Conservation (phyloP, 2,113 vertebrate species). For the Mixornis gularis region DNA sequence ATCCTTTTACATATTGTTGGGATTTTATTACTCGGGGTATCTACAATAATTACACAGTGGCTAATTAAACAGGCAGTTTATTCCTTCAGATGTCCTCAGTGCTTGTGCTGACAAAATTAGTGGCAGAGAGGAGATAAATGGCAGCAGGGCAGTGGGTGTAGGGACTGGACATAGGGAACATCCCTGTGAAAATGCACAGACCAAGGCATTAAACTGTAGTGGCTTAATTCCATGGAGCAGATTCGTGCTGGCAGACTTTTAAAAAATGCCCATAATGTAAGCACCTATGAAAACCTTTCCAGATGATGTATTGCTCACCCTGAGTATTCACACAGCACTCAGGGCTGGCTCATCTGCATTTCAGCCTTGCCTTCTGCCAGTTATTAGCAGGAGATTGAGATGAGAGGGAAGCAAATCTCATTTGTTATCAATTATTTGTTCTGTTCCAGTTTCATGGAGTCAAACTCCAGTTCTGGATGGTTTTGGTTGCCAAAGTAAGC, state of each 20-base stretch:
- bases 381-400: not conserved
- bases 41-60: not conserved
- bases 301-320: not conserved
- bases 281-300: slow-evolving; percentile 20
- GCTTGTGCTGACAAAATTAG: not conserved
- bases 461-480: not conserved
- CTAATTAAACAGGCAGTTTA: slow-evolving; percentile 13
- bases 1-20: not conserved
- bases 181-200: not conserved
- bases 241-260: not conserved
- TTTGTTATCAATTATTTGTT: slow-evolving; percentile 49
- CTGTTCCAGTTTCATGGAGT: not conserved
- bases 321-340: not conserved
- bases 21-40: not conserved
- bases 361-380: not conserved
- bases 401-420: not conserved
- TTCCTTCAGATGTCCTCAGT: not conserved
- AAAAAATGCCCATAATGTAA: not conserved
- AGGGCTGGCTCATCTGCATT: not conserved
- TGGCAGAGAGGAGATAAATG: not conserved
- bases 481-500: not conserved
- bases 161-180: not conserved
- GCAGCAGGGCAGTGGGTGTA: not conserved
- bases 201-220: not conserved
- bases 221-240: not conserved